Base-by-base conservation (phyloP, 2,888 invertebrate genomes). In the Chaitophorus viminalis region DNA sequence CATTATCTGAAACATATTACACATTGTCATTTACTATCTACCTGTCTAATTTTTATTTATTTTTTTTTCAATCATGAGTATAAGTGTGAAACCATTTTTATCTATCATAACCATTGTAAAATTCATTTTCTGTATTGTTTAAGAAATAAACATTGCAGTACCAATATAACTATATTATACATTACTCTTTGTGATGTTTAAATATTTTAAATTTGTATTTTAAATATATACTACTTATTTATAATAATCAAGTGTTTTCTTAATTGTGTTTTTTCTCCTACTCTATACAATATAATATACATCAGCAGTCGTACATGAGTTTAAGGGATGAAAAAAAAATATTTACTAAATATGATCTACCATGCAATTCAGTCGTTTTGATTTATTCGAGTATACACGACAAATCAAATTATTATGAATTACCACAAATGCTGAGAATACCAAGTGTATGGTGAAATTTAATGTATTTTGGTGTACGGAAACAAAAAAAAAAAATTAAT, bases 141-240 rank as follows among this genome's bases (percentile, higher is more conserved):
- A 31, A 70, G 14, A 70, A 70, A 29, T 29, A 29, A 29, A 29
- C 14, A 31, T 70, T 11, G 14, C 31, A 70, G 70, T 70, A 29
- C 31, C 70, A 70, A 31, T 31, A 68, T 31, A 68, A 17, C 2
- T 31, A 5, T 70, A 29, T 29, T 3, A 3, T 21, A 25, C 9
- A 25, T 25, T 29, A 70, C 29, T 1, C 11, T 4, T 70, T 70
- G 31, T 70, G 11, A 29, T 70, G 70, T 70, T 1, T 5, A 4
- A 29, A 70, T 14, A 29, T 70, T 70, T 70, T 14, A 14, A 17
- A 31, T 31, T 11, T 70, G 17, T 70, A 70, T 70, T 70, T 70
- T 70, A 29, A 70, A 70, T 70, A 70, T 29, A 70, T n/a, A 65
- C n/a, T 31, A 68, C 29, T 68, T 70, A 70, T 70, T 70, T 70